Evolutionary conservation across 2,113 vertebrate genomes (phyloP), one percentile per base, ranked within the genome.

Genomic region (Clarias macrocephalus): DNA sequence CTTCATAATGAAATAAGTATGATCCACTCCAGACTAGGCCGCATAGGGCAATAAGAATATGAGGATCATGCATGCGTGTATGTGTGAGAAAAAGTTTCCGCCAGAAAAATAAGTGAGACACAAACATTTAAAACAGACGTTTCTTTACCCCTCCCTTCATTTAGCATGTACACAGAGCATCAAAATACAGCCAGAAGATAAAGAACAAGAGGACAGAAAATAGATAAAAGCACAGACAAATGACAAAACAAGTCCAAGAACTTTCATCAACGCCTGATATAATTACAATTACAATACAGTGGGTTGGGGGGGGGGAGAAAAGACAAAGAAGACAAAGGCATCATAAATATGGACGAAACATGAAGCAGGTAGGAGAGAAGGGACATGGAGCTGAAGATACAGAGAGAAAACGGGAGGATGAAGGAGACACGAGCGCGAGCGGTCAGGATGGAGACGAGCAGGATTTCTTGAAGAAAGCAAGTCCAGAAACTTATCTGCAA

Each of bases 401-500:
- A 85, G 77, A 87, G 52, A 48, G 28, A 23, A 68, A 2, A 68
- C 30, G 42, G 83, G 88, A 42, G 70, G 65, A 72, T 83, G 85
- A 84, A 80, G 65, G 25, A 76, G 30, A 56, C 62, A 63, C 5
- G 63, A 84, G 56, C 68, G 25, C 15, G 3, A 81, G 73, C 28
- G 77, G 79, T n/a, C 68, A 54, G 88, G 66, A 83, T 79, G 82
- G 42, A 89, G 52, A 88, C 65, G 65, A 82, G 57, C 12, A 33
- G 76, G 66, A 62, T 79, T 86, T 90, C 87, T 86, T 88, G 89
- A 90, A 89, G 82, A 85, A 80, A 84, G 76, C 30, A 23, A 86
- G 68, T 89, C 93, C 82, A 88, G 91, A 87, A 23, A 62, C 56
- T 52, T 59, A 86, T 89, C 93, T 94, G 91, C 25, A 90, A 93